Base-by-base conservation (phyloP, 2,888 invertebrate genomes). In the Lasioglossum zephyrum region DNA sequence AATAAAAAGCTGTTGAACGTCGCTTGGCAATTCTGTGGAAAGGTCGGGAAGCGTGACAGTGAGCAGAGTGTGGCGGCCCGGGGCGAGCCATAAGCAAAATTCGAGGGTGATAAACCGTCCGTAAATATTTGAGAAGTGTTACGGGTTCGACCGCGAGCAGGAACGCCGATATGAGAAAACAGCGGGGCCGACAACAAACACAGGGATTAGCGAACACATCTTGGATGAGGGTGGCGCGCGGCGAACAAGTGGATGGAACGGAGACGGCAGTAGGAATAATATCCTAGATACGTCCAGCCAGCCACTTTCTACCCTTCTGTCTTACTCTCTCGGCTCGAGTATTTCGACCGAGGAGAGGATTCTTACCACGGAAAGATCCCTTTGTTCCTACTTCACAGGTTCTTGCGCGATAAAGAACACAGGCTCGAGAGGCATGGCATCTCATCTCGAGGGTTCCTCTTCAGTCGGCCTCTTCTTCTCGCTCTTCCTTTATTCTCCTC, bases 341-440 rank as follows among this genome's bases (percentile, higher is more conserved):
- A 85, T 86, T 84, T 85, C 85, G 86, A 85, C 87, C 88, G 86
- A 86, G 72, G 49, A 63, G 86, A 80, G 85, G 80, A 76, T 74
- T 85, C 84, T 88, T 85, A 88, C 88, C 86, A 82, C 85, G 70
- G 80, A 82, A 81, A 74, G 89, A 90, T 87, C 82, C 86, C 90
- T 91, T 91, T 92, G 91, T 91, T 90, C 89, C 90, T 86, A 87
- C 90, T 92, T 92, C 90, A 87, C 91, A 91, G 90, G 83, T 92
- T 91, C 89, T 89, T 88, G 85, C 86, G 86, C 92, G 87, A 92
- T 90, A 90, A 88, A 90, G 88, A 89, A 89, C 88, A 84, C 84
- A 79, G 69, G 82, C 87, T 87, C 81, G 81, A 90, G 90, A 79
- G 88, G 77, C 79, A 77, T 79, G 79, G 73, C 80, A 84, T 82